These are phyloP conservation scores for Balanococcus diminutus DNA, from an alignment of 2,888 invertebrate species.

Conservation along the genomic window DNA sequence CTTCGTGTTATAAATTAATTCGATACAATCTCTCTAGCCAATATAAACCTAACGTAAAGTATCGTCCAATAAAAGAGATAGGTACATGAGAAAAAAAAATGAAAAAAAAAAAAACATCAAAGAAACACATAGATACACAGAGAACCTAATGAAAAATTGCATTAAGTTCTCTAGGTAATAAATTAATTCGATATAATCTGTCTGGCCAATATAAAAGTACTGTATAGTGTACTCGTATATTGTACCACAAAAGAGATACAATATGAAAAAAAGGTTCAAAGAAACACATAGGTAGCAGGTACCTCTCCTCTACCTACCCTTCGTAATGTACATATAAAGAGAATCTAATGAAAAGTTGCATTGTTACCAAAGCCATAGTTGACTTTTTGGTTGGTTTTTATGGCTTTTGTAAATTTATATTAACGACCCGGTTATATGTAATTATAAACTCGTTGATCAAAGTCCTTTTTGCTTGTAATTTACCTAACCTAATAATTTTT, in stretches of 20 bases:
- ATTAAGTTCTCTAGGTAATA: slow-evolving; percentile 57
- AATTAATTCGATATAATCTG: not conserved
- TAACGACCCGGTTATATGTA: not conserved
- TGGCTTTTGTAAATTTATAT: slow-evolving; percentile 15
- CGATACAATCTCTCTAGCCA: not conserved
- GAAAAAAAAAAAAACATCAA: no score
- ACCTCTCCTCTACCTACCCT: no score
- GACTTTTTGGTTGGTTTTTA: not conserved
- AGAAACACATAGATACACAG: no score
- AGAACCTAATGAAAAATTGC: no score
- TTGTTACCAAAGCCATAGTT: not conserved
- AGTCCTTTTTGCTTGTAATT: not conserved
- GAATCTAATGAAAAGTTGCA: not conserved
- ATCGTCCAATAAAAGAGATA: no score
- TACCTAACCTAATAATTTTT: not conserved
- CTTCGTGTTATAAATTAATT: not conserved
- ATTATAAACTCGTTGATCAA: slow-evolving; percentile 25
- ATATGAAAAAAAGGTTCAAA: not conserved
- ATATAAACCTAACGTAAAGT: no score
- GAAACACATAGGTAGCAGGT: no score
- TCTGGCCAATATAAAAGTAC: not conserved
- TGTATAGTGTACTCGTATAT: no score
- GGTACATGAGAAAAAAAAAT: no score
- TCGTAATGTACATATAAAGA: not conserved
- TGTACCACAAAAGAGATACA: not conserved